A percentile compares a stretch with the other conserved stretches of the same genome.
Conservation (phyloP, 2,797 vertebrate species). For the Taenioides sp. region DNA sequence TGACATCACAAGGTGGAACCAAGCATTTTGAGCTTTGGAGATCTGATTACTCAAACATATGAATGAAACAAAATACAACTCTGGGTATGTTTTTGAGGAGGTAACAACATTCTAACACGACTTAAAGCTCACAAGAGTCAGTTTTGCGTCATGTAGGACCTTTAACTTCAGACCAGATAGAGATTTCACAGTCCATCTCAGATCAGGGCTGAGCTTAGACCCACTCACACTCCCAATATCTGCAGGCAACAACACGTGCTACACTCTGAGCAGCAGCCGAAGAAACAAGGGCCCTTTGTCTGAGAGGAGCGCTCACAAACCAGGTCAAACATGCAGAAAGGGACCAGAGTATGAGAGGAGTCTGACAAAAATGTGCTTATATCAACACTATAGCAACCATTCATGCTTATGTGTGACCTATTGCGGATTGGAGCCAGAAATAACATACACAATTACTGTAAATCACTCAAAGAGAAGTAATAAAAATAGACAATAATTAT, state of each 20-base stretch:
- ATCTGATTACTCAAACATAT: no score
- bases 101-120: no score
- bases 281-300: conserved; percentile 1
- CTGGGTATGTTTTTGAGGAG: no score
- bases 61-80: no score
- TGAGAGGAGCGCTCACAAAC: not conserved
- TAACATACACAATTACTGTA: not conserved
- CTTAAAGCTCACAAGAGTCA: no score
- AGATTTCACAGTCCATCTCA: not conserved
- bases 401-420: not conserved
- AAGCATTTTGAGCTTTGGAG: no score
- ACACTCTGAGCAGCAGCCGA: not conserved
- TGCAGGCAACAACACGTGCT: conserved; percentile 7
- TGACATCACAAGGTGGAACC: no score
- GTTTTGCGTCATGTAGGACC: no score
- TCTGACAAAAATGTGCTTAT: not conserved
- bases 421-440: no score
- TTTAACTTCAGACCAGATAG: no score
- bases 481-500: no score
- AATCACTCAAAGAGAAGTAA: not conserved
- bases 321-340: not conserved
- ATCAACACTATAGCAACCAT: conserved; percentile 9
- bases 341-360: not conserved
- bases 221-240: not conserved
- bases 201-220: not conserved